These are phyloP conservation scores for Drosophila kanapiae DNA, from an alignment of 1,140 invertebrate genomes.

Conservation along the genomic window DNA sequence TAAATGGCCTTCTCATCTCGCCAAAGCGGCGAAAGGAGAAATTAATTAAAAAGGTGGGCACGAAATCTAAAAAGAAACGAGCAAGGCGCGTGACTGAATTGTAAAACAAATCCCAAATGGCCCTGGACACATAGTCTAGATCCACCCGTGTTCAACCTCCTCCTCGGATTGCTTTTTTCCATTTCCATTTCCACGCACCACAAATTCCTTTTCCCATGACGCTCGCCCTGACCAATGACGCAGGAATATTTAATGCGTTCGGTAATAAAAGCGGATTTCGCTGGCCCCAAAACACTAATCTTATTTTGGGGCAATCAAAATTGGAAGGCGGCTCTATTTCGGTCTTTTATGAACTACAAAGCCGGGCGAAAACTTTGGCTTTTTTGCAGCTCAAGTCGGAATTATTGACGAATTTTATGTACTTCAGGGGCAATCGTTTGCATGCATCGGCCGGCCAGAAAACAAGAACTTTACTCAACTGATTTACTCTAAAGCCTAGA, in stretches of 20 bases:
- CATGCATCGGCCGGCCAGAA: slow-evolving; percentile 52
- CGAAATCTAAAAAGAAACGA: slow-evolving; percentile 61
- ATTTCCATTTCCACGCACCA: slow-evolving; percentile 36
- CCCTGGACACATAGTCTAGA: slow-evolving; percentile 25
- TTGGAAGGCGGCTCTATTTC: slow-evolving; percentile 17
- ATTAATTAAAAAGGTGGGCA: slow-evolving; percentile 78
- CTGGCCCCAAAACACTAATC: slow-evolving; percentile 66
- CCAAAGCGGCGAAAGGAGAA: slow-evolving; percentile 47
- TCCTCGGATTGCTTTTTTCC: slow-evolving; percentile 9
- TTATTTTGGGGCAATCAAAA: slow-evolving; percentile 66
- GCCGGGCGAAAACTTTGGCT: slow-evolving; percentile 42
- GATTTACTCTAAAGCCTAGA: background rate
- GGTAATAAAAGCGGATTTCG: slow-evolving; percentile 78
- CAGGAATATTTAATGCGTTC: slow-evolving; percentile 77
- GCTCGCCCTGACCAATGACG: slow-evolving; percentile 56
- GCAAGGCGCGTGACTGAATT: slow-evolving; percentile 68
- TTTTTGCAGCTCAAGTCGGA: slow-evolving; percentile 33
- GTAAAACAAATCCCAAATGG: slow-evolving; percentile 69
- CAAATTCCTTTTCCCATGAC: slow-evolving; percentile 30
- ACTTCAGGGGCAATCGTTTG: slow-evolving; percentile 69
- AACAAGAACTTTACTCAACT: slow-evolving; percentile 25
- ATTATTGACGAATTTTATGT: slow-evolving; percentile 67
- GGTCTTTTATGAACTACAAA: slow-evolving; percentile 63
- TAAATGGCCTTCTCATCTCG: slow-evolving; percentile 51
- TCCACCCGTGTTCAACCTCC: background rate